A percentile compares a stretch with the other conserved stretches of the same genome.
These are phyloP conservation scores for Rhagium mordax DNA, from an alignment of 2,888 invertebrate genomes.

Conservation along the genomic window DNA sequence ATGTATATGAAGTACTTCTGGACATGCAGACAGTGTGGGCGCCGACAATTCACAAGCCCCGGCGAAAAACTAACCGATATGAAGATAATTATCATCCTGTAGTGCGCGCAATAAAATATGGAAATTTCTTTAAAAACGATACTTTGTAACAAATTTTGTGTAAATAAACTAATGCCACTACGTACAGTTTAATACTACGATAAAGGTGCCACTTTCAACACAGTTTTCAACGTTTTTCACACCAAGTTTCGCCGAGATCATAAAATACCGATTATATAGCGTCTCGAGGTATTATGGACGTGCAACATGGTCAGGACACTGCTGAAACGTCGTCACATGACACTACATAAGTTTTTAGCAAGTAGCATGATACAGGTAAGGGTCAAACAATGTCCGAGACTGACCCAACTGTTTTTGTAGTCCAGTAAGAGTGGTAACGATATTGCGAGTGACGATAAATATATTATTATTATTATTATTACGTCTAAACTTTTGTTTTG, in stretches of 20 bases:
- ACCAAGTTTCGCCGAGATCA: background rate
- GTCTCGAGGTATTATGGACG: background rate
- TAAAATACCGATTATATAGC: conserved; percentile 7
- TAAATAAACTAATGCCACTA: background rate
- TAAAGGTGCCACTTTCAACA: background rate
- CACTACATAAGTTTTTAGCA: background rate
- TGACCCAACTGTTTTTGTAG: background rate
- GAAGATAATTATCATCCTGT: background rate
- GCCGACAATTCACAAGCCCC: background rate
- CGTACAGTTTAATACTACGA: background rate
- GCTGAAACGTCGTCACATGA: background rate
- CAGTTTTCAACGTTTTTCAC: background rate
- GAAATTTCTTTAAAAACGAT: background rate
- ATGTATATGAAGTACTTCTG: background rate
- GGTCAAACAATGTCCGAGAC: background rate
- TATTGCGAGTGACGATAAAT: no score
- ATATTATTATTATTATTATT: no score
- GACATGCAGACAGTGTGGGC: background rate
- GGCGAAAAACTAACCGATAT: background rate
- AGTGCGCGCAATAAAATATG: background rate
- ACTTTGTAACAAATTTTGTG: background rate
- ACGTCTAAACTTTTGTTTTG: no score
- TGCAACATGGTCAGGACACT: background rate
- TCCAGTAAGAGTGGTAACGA: background rate
- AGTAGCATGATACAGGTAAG: background rate